Conservation (phyloP, 1,140 invertebrate species). For the Vollenhovia emeryi region DNA sequence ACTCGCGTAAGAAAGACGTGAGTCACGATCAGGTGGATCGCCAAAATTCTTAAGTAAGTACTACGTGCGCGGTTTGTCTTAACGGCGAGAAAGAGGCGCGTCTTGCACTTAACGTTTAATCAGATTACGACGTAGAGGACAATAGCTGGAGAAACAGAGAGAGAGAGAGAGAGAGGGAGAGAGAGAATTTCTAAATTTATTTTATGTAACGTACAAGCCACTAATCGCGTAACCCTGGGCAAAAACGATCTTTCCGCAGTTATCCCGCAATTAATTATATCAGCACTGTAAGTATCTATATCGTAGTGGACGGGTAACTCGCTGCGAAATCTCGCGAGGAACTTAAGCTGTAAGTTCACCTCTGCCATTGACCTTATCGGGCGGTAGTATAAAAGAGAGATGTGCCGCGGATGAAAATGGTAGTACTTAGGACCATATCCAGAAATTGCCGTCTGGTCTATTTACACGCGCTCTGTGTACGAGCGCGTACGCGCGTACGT, state of each 20-base stretch:
- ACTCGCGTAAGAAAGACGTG: background rate
- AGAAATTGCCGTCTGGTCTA: slow-evolving; percentile 67
- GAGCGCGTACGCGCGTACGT: background rate
- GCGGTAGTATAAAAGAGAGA: slow-evolving; percentile 66
- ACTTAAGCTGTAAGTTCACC: slow-evolving; percentile 6
- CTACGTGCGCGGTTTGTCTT: slow-evolving; percentile 44
- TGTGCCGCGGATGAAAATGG: slow-evolving; percentile 73
- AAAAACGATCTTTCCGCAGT: no score
- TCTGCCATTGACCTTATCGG: slow-evolving; percentile 52
- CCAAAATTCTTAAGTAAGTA: slow-evolving; percentile 33
- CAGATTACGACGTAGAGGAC: background rate
- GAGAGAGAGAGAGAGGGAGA: background rate
- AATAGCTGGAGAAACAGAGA: no score
- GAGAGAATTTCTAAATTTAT: background rate
- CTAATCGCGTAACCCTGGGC: no score
- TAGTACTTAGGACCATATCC: slow-evolving; percentile 51
- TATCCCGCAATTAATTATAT: background rate
- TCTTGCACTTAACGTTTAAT: background rate
- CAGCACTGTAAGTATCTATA: background rate
- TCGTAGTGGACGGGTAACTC: background rate
- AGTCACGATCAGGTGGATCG: slow-evolving; percentile 38
- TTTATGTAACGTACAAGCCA: background rate
- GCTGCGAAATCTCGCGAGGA: slow-evolving; percentile 26
- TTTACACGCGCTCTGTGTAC: slow-evolving; percentile 18
- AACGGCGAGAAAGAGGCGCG: slow-evolving; percentile 17